These are phyloP conservation scores for Coenonympha glycerion DNA, from an alignment of 2,888 invertebrate genomes.

Conservation along the genomic window DNA sequence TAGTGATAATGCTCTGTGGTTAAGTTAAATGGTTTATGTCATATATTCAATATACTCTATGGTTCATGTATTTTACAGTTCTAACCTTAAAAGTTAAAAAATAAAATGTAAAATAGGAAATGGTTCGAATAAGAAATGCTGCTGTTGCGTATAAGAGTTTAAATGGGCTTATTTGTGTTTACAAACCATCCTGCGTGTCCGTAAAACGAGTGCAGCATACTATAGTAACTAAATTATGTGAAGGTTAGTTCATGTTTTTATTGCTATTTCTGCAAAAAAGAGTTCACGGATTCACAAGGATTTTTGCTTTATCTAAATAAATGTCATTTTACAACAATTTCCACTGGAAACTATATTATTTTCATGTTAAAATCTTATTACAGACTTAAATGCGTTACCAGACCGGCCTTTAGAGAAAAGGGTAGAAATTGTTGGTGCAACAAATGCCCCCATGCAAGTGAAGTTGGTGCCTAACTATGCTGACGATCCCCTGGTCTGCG, in stretches of 20 bases:
- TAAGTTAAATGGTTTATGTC: too few relatives aligned
- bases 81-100: too few relatives aligned
- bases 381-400: slow-evolving; percentile 84
- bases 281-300: too few relatives aligned
- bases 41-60: too few relatives aligned
- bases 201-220: slow-evolving; percentile 72
- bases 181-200: slow-evolving; percentile 82
- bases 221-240: slow-evolving; percentile 78
- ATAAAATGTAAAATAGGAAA: slow-evolving; percentile 30
- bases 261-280: background rate
- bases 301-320: too few relatives aligned
- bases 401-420: slow-evolving; percentile 76
- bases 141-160: slow-evolving; percentile 78
- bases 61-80: too few relatives aligned
- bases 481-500: slow-evolving; percentile 84
- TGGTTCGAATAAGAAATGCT: slow-evolving; percentile 68
- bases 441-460: slow-evolving; percentile 75
- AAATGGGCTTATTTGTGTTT: slow-evolving; percentile 85
- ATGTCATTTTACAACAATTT: too few relatives aligned
- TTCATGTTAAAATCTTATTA: too few relatives aligned
- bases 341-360: too few relatives aligned
- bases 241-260: slow-evolving; percentile 72
- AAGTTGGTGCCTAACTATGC: slow-evolving; percentile 80
- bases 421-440: slow-evolving; percentile 79
- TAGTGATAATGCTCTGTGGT: too few relatives aligned